Evolutionary conservation across 2,888 invertebrate genomes (phyloP).

Genomic region (Caenorhabditis sp.): DNA sequence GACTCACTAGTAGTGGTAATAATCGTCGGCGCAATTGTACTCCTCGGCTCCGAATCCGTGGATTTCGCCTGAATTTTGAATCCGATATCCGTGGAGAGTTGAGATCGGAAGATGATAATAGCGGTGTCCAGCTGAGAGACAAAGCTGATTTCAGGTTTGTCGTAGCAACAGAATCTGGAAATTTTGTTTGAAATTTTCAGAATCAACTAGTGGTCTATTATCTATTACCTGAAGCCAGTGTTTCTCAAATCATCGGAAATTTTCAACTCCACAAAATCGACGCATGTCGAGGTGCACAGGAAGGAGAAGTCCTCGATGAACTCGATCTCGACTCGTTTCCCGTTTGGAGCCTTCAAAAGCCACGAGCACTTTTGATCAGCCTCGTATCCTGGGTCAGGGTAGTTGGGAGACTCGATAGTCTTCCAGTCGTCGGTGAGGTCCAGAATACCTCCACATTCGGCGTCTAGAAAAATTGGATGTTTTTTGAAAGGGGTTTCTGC

Average conservation of each 20-base stretch:
- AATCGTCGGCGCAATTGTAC: conserved; percentile 69
- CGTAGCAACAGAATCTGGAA: conserved; percentile 80
- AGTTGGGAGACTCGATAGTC: conserved; percentile 70
- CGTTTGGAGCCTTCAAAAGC: conserved; percentile 72
- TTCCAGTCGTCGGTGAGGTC: conserved; percentile 65
- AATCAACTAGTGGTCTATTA: no score
- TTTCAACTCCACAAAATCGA: conserved; percentile 83
- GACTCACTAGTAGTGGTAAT: conserved; percentile 69
- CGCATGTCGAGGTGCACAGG: conserved; percentile 81
- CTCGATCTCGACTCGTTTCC: conserved; percentile 76
- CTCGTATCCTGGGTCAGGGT: conserved; percentile 74
- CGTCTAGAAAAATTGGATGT: conserved; percentile 70
- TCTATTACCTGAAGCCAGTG: conserved; percentile 82
- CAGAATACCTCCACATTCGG: conserved; percentile 79
- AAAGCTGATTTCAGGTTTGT: conserved; percentile 91
- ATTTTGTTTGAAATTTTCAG: no score
- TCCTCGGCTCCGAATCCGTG: conserved; percentile 69
- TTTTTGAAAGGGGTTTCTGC: no score
- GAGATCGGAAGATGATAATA: conserved; percentile 87
- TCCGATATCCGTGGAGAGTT: conserved; percentile 77
- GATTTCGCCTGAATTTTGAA: conserved; percentile 74
- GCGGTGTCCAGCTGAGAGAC: conserved; percentile 96
- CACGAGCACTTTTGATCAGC: conserved; percentile 80
- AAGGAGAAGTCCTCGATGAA: conserved; percentile 82
- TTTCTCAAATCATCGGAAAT: conserved; percentile 77